Percentiles rank a stretch among this genome's conserved stretches.
Evolutionary conservation across 1,140 invertebrate species (phyloP).

Genomic region (roundworm (Caenorhabditis elegans)): WBcel235 BX284605.5:7822501-7823000

Average conservation of each 20-base stretch:
- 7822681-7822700: too few relatives aligned
- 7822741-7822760: conserved; percentile 24
- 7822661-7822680: conserved; percentile 28
- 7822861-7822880: not conserved
- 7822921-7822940: not conserved
- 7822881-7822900: not conserved
- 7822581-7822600: not conserved
- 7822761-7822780: not conserved
- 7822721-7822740: not conserved
- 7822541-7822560: too few relatives aligned
- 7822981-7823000: conserved; percentile 22
- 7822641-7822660: conserved; percentile 25
- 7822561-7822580: not conserved
- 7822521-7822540: too few relatives aligned
- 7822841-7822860: not conserved
- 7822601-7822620: conserved; percentile 1
- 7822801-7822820: not conserved
- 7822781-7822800: conserved; percentile 33
- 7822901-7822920: not conserved
- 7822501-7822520: too few relatives aligned
- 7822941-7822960: not conserved
- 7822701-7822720: not conserved
- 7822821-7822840: not conserved
- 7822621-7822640: not conserved
- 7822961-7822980: not conserved